These are phyloP conservation scores for Pandemis corylana DNA, from an alignment of 2,888 invertebrate genomes.

Conservation along the genomic window DNA sequence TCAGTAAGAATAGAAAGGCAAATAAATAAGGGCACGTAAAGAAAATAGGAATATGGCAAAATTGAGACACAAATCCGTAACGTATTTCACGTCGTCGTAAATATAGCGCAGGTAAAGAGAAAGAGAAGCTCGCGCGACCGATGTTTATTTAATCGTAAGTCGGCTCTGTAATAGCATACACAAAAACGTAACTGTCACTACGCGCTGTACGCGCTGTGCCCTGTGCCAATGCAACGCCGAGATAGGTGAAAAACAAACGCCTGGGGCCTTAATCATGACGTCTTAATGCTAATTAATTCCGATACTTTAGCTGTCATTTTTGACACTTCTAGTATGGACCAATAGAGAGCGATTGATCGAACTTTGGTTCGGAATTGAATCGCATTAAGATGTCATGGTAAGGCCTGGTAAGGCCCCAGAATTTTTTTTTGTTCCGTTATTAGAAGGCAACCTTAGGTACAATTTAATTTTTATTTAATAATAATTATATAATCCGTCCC, in stretches of 20 bases:
- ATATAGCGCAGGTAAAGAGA: conserved; percentile 30
- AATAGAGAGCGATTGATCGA: too few relatives aligned
- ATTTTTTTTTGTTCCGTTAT: too few relatives aligned
- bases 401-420: too few relatives aligned
- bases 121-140: conserved; percentile 32
- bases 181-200: conserved; percentile 33
- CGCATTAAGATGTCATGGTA: too few relatives aligned
- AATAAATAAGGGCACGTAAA: conserved; percentile 6
- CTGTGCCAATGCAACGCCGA: background rate
- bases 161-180: conserved; percentile 34
- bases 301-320: too few relatives aligned
- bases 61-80: conserved; percentile 32
- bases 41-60: conserved; percentile 18
- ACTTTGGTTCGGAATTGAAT: too few relatives aligned
- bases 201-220: background rate
- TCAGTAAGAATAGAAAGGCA: background rate
- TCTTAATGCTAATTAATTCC: too few relatives aligned
- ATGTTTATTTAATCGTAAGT: conserved; percentile 42
- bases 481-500: too few relatives aligned
- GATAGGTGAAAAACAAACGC: background rate
- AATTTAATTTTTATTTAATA: too few relatives aligned
- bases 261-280: too few relatives aligned
- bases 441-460: too few relatives aligned
- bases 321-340: too few relatives aligned
- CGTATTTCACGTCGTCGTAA: conserved; percentile 36